A percentile compares a stretch with the other conserved stretches of the same genome.
These are phyloP conservation scores for Platygyra sinensis DNA, from an alignment of 64 coral and sea anemone genomes.

Conservation along the genomic window DNA sequence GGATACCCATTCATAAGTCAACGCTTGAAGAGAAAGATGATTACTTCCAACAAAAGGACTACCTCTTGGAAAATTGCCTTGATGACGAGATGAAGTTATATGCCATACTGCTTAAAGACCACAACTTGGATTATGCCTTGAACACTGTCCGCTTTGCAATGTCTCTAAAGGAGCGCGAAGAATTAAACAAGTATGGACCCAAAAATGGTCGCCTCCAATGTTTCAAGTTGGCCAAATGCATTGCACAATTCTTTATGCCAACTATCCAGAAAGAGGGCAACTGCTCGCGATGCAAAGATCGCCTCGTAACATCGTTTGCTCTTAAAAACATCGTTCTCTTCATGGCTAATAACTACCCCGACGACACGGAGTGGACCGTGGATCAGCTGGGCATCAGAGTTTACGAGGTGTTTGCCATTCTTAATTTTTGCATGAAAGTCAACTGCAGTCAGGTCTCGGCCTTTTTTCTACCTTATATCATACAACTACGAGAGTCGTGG, in stretches of 20 bases:
- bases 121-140: not conserved
- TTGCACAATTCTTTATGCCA: conserved; percentile 31
- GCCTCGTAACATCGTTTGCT: conserved; percentile 25
- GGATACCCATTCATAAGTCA: conserved; percentile 24
- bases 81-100: conserved; percentile 29
- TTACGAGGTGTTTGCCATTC: conserved; percentile 38
- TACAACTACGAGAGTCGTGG: not conserved
- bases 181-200: conserved; percentile 46
- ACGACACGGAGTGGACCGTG: conserved; percentile 31
- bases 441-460: conserved; percentile 34
- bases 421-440: conserved; percentile 42
- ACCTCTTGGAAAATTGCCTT: conserved; percentile 40
- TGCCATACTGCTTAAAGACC: conserved; percentile 36
- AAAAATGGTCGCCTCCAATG: conserved; percentile 43
- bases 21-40: not conserved
- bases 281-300: conserved; percentile 15
- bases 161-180: conserved; percentile 43
- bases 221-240: conserved; percentile 41
- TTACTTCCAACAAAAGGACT: conserved; percentile 16
- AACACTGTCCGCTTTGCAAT: conserved; percentile 42
- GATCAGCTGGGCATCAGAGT: conserved; percentile 37
- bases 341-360: conserved; percentile 49
- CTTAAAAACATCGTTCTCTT: conserved; percentile 45
- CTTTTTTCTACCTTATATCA: conserved; percentile 40
- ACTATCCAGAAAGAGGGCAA: conserved; percentile 10